Evolutionary conservation across 2,888 invertebrate genomes (phyloP), one percentile per base, ranked within the genome.

Genomic region (Callimorpha dominula): DNA sequence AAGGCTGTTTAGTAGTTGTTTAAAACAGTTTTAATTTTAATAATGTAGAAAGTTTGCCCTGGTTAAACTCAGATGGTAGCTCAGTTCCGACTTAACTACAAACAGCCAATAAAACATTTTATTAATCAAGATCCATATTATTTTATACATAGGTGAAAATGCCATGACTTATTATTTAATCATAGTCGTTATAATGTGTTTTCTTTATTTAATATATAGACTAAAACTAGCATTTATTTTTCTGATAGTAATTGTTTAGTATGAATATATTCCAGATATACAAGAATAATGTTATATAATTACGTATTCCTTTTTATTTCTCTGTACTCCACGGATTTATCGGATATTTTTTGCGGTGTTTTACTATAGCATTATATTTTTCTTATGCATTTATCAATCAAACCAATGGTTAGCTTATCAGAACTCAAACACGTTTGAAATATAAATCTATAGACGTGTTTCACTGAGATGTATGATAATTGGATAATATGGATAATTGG

Each of bases 131-230:
- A 40, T 40, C 50, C 50, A 17, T 54, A n/a, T 43, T 54, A 67
- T 65, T 46, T 65, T 14, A 42, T 40, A 42, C n/a, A 9, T 42
- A 31, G 14, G 60, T 60, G 17, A 52, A 43, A 57, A 60, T 68
- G 60, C 68, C 68, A 68, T 68, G 68, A 49, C 60, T 68, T 68
- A 49, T 8, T 60, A 50, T 63, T 69, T 63, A 49, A 50, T 31
- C 17, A 12, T 52, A n/a, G 52, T 54, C 40, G 7, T 54, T 46
- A 52, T 42, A 57, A 20, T 65, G 8, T 31, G 65, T 50, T 50
- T 49, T 65, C 65, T 65, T 65, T 40, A 40, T 65, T 50, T 15
- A 50, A 65, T 49, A 15, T 49, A n/a, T 65, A 14, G 31, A 65
- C 43, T 9, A 65, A 14, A 50, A 65, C 14, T 31, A 49, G 49